phyloP scores from a whole-genome alignment of 2,797 vertebrate genomes.

The Myotis planiceps region DNA sequence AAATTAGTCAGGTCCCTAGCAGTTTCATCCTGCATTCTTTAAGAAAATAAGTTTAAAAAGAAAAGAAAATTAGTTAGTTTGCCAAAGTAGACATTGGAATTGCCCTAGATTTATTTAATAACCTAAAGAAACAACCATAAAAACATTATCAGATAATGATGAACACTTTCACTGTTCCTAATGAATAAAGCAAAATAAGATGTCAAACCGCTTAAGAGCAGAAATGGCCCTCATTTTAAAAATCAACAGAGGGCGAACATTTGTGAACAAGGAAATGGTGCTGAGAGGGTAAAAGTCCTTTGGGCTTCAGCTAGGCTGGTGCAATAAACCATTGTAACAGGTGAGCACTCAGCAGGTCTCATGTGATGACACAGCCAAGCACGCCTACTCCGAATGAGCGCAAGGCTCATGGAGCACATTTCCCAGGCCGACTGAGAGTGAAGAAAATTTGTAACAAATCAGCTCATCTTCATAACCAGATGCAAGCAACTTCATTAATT shows the following conservation, averaged over 20 bases:
- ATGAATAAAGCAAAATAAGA: background rate
- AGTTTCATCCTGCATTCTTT: conserved; percentile 19
- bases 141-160: background rate
- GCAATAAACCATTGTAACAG: rapidly evolving
- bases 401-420: background rate
- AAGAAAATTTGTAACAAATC: background rate
- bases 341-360: background rate
- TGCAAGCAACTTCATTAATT: background rate
- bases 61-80: conserved; percentile 14
- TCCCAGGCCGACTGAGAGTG: background rate
- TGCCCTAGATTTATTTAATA: background rate
- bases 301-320: background rate
- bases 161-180: background rate
- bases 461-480: background rate
- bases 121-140: background rate
- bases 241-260: background rate
- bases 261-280: background rate
- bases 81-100: background rate
- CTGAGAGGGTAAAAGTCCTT: background rate
- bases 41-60: background rate
- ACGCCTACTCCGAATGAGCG: rapidly evolving
- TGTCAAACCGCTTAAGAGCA: background rate
- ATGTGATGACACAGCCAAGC: rapidly evolving
- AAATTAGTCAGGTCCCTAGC: background rate
- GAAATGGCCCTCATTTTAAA: background rate